A percentile compares a stretch with the other conserved stretches of the same genome.
Evolutionary conservation across 2,797 vertebrate species (phyloP).

Genomic region (Brachymystax lenok): DNA sequence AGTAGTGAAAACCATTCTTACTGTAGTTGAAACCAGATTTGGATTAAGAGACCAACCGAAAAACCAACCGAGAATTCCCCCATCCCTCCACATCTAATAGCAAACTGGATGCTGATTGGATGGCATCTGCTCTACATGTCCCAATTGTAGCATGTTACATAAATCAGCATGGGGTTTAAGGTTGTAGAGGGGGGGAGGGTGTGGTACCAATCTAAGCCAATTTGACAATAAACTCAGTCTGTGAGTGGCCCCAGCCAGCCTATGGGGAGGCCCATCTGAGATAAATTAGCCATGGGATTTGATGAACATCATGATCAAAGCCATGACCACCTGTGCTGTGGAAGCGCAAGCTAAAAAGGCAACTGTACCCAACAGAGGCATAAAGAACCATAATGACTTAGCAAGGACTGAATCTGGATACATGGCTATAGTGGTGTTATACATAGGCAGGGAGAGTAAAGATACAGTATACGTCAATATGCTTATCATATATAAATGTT

Average conservation of each 20-base stretch:
- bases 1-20: slow-evolving; percentile 31
- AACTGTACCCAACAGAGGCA: slow-evolving; percentile 70
- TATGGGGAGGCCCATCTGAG: slow-evolving; percentile 76
- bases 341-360: slow-evolving; percentile 73
- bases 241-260: slow-evolving; percentile 69
- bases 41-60: slow-evolving; percentile 19
- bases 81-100: slow-evolving; percentile 45
- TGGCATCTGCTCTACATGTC: slow-evolving; percentile 50
- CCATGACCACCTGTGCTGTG: slow-evolving; percentile 77
- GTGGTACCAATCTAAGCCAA: slow-evolving; percentile 71
- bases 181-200: slow-evolving; percentile 58
- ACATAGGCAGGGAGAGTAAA: slow-evolving; percentile 72
- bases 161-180: slow-evolving; percentile 46
- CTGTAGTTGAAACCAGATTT: slow-evolving; percentile 33
- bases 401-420: slow-evolving; percentile 64
- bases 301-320: slow-evolving; percentile 78
- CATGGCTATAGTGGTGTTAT: slow-evolving; percentile 70
- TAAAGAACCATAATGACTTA: slow-evolving; percentile 47
- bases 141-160: slow-evolving; percentile 56
- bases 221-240: slow-evolving; percentile 74
- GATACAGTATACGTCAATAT: slow-evolving; percentile 75
- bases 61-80: too few relatives aligned
- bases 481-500: slow-evolving; percentile 69
- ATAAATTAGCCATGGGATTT: slow-evolving; percentile 77
- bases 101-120: slow-evolving; percentile 42